These are phyloP conservation scores for Magallana angulata DNA, from an alignment of 1,140 invertebrate species.

Conservation along the genomic window DNA sequence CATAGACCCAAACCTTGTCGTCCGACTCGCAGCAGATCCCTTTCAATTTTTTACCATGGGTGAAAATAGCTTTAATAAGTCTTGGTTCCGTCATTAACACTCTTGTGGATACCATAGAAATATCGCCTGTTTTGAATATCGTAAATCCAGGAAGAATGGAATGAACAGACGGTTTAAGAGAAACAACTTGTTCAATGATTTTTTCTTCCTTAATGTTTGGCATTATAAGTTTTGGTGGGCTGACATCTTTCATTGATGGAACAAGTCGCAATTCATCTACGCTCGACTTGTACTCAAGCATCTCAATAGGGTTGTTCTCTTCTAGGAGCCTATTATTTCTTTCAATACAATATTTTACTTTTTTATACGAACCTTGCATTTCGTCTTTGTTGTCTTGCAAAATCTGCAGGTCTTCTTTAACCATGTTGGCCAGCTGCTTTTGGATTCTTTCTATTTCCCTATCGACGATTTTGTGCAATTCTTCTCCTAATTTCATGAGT, in stretches of 20 bases:
- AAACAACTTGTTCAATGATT: not conserved
- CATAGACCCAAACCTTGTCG: not conserved
- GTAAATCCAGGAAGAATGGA: not conserved
- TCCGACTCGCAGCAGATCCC: not conserved
- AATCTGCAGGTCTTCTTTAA: not conserved
- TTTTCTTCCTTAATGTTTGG: not conserved
- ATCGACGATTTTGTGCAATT: not conserved
- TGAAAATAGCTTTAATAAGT: not conserved
- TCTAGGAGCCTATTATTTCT: not conserved
- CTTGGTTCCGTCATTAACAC: not conserved
- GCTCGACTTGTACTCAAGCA: not conserved
- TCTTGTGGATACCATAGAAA: not conserved
- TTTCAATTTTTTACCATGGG: not conserved
- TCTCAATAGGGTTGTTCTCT: not conserved
- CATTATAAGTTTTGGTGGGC: not conserved
- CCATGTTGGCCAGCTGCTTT: not conserved
- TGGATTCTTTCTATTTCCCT: not conserved
- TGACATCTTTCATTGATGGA: not conserved
- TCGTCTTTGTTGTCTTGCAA: not conserved
- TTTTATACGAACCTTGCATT: not conserved
- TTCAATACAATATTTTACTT: not conserved
- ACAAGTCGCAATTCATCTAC: constrained; percentile 20
- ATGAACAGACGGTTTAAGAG: not conserved
- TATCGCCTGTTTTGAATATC: not conserved
- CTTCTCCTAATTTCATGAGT: not conserved